phyloP scores from a whole-genome alignment of 1,140 invertebrate genomes.

The Drosophila kurseongensis region DNA sequence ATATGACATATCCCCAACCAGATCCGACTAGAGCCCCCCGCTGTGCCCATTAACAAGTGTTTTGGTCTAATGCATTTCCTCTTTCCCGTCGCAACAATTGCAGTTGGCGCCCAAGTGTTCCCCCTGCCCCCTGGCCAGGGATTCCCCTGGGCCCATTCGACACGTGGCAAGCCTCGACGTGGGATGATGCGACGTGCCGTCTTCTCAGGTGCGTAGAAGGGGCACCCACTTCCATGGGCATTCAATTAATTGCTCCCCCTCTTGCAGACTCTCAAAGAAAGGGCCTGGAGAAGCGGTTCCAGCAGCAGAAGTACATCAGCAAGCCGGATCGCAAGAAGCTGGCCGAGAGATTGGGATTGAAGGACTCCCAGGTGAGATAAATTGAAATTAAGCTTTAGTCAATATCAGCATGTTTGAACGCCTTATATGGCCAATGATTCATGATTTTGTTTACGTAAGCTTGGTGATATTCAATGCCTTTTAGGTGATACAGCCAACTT shows the following conservation, averaged over 20 bases:
- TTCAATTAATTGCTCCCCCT: constrained; percentile 20
- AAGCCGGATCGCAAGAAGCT: constrained; percentile 98
- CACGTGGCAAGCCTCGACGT: constrained; percentile 92
- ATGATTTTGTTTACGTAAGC: background rate
- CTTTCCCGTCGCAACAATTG: constrained; percentile 36
- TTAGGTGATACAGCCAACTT: background rate
- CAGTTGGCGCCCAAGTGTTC: constrained; percentile 87
- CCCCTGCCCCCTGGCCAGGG: constrained; percentile 87
- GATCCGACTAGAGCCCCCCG: constrained; percentile 22
- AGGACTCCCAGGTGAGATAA: constrained; percentile 94
- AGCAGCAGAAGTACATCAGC: constrained; percentile 99
- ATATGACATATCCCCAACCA: constrained; percentile 21
- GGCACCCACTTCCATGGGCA: background rate
- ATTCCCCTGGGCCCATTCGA: constrained; percentile 92
- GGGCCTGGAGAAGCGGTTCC: constrained; percentile 97
- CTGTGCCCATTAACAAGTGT: constrained; percentile 73
- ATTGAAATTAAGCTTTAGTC: background rate
- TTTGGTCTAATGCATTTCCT: constrained; percentile 64
- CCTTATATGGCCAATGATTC: background rate
- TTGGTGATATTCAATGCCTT: background rate
- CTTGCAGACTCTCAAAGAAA: constrained; percentile 96
- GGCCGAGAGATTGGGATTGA: constrained; percentile 97
- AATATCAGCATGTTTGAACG: too few relatives aligned
- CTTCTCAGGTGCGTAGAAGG: constrained; percentile 86
- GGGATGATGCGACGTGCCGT: constrained; percentile 98